These are phyloP conservation scores for Crotalus viridis DNA, from an alignment of 2,113 vertebrate genomes.

Conservation along the genomic window DNA sequence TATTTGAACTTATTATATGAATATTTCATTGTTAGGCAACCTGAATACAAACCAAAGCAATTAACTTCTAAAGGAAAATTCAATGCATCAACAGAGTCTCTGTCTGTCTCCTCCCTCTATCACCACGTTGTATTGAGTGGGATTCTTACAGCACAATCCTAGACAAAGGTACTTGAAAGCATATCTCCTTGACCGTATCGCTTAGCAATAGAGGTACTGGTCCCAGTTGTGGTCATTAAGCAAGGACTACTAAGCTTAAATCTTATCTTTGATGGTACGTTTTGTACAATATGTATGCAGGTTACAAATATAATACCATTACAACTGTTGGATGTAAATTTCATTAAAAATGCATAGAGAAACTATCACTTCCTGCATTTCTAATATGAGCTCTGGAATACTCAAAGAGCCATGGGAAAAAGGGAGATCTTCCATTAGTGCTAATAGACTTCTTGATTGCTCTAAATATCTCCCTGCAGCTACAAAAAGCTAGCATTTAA, in stretches of 20 bases:
- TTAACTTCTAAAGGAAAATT: neutral
- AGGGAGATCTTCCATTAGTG: neutral
- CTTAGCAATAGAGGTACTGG: neutral
- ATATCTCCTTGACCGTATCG: neutral
- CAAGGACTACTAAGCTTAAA: neutral
- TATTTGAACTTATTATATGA: neutral
- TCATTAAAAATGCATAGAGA: neutral
- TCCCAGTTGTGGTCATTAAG: neutral
- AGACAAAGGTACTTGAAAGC: neutral
- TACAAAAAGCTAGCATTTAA: neutral
- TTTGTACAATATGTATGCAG: neutral
- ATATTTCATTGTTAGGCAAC: neutral
- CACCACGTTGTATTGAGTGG: neutral
- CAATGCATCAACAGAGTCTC: neutral
- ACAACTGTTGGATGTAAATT: neutral
- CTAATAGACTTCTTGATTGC: neutral
- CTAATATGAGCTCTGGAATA: neutral
- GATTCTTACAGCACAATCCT: neutral
- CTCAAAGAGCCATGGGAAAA: neutral
- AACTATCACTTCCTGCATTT: neutral
- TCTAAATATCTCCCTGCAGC: neutral
- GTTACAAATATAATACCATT: neutral
- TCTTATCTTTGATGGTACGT: neutral
- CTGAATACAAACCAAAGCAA: neutral
- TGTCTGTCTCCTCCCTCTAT: neutral